phyloP scores from a whole-genome alignment of 1,140 invertebrate genomes.

The Centruroides sculpturatus region DNA sequence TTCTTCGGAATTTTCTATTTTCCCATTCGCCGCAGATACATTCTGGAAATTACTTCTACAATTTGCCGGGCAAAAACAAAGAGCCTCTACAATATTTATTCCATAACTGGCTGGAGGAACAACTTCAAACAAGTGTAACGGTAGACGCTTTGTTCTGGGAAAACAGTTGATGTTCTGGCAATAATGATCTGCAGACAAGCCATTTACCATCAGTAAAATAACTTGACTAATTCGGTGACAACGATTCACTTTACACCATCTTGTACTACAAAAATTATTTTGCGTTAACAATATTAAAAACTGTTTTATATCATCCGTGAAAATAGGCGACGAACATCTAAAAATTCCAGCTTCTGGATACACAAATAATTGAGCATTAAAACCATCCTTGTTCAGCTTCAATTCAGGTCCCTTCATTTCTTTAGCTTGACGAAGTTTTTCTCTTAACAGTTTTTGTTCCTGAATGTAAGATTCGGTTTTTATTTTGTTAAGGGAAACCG shows the following conservation, averaged over 20 bases:
- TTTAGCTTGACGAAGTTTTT: too few species aligned
- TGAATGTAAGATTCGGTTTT: too few species aligned
- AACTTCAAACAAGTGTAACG: not conserved
- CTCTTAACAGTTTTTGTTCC: too few species aligned
- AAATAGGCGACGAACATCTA: too few species aligned
- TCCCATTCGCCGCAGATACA: not conserved
- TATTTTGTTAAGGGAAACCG: too few species aligned
- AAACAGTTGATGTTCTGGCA: not conserved
- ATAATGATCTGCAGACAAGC: conserved; percentile 1
- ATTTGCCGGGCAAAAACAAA: not conserved
- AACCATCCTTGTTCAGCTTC: too few species aligned
- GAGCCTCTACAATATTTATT: not conserved
- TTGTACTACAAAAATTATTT: too few species aligned
- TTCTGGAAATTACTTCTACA: conserved; percentile 1
- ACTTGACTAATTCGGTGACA: conserved; percentile 3
- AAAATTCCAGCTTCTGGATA: too few species aligned
- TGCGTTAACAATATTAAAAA: too few species aligned
- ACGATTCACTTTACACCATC: conserved; percentile 5
- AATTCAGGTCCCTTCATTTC: too few species aligned
- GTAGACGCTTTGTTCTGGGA: not conserved
- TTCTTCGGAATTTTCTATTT: not conserved
- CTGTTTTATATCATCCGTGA: too few species aligned
- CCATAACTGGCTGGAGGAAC: not conserved
- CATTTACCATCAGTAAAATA: conserved; percentile 10
- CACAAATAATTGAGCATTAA: too few species aligned